A percentile compares a stretch with the other conserved stretches of the same genome.
Evolutionary conservation across 64 coral and sea anemone species (phyloP).

Genomic region (Orbicella faveolata): DNA sequence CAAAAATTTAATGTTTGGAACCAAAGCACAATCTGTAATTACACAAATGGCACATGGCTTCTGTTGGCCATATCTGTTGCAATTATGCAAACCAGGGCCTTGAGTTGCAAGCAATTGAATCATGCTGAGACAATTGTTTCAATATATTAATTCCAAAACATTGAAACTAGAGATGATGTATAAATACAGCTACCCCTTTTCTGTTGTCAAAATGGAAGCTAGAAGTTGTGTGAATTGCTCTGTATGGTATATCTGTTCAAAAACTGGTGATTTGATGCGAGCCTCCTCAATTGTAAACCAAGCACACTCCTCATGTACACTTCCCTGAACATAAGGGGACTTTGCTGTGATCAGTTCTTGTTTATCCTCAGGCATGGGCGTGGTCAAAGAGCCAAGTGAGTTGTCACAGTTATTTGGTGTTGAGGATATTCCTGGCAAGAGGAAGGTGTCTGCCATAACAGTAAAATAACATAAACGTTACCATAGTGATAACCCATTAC

Average conservation of each 20-base stretch:
- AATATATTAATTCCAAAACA: not conserved
- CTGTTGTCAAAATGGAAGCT: not conserved
- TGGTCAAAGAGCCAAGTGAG: not conserved
- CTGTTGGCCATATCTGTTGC: too few relatives aligned
- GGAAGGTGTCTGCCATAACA: not conserved
- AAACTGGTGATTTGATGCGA: constrained; percentile 68
- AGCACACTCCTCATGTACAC: constrained; percentile 86
- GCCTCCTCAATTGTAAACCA: constrained; percentile 91
- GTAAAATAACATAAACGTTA: too few relatives aligned
- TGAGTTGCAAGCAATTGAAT: too few relatives aligned
- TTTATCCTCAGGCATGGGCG: not conserved
- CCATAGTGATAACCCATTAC: too few relatives aligned
- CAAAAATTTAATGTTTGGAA: too few relatives aligned
- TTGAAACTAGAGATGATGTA: not conserved
- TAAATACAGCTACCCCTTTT: constrained; percentile 1
- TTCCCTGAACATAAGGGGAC: constrained; percentile 78
- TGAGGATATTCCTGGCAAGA: not conserved
- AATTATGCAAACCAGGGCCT: too few relatives aligned
- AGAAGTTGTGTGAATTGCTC: constrained; percentile 69
- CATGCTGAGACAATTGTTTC: too few relatives aligned
- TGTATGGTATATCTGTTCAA: constrained; percentile 71
- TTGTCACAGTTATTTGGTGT: not conserved
- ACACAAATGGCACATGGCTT: too few relatives aligned
- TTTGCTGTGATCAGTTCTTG: constrained; percentile 10
- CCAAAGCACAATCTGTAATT: too few relatives aligned